Percentiles rank a stretch among this genome's conserved stretches.
phyloP scores from a whole-genome alignment of 2,888 invertebrate species.

The Hypena proboscidalis region DNA sequence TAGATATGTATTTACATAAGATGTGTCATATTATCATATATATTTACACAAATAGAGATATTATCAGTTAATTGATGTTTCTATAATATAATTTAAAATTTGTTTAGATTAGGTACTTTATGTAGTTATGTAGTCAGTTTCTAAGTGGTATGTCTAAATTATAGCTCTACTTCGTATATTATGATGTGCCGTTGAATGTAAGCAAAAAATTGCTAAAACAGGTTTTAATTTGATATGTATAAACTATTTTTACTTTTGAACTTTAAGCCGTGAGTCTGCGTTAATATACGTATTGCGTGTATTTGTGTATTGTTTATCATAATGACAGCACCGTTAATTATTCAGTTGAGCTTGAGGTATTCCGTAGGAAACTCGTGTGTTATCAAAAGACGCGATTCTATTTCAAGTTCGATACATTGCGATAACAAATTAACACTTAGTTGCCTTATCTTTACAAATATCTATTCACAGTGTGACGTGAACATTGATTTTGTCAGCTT shows the following conservation, averaged over 20 bases:
- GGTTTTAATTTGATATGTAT: background rate
- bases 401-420: slow-evolving; percentile 9
- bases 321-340: slow-evolving; percentile 15
- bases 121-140: no score
- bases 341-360: slow-evolving; percentile 37
- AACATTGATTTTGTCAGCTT: slow-evolving; percentile 22
- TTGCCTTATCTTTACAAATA: slow-evolving; percentile 14
- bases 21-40: no score
- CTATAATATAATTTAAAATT: no score
- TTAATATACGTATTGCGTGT: background rate
- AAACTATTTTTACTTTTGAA: background rate
- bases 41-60: no score
- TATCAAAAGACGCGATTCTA: slow-evolving; percentile 26
- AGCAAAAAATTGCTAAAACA: no score
- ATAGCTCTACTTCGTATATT: no score
- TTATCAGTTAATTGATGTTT: no score
- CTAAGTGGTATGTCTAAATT: no score
- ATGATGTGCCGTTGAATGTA: no score
- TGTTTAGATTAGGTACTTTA: no score
- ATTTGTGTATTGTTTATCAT: slow-evolving; percentile 12
- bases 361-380: slow-evolving; percentile 29
- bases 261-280: background rate
- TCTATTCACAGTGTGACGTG: slow-evolving; percentile 16
- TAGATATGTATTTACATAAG: no score
- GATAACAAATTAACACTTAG: slow-evolving; percentile 13